Conservation (phyloP, 2,797 vertebrate genomes). For the Clarias laeviceps region DNA sequence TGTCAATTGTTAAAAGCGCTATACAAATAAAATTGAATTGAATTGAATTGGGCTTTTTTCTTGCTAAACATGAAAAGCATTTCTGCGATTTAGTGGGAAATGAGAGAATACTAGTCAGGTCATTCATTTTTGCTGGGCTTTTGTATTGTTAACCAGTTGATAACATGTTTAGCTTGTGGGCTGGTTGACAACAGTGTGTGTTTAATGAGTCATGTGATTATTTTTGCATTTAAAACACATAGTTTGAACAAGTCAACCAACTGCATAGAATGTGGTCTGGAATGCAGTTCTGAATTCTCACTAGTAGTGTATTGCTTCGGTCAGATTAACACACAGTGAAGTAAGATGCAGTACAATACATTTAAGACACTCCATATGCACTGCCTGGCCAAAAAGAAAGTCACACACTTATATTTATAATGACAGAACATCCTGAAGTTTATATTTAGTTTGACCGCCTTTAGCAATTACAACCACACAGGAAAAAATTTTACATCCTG, state of each 20-base stretch:
- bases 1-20: no score
- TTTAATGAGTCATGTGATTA: neutral
- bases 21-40: no score
- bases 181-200: neutral
- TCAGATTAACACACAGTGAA: neutral
- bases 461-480: neutral
- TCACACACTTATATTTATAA: no score
- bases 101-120: neutral
- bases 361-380: neutral
- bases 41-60: neutral
- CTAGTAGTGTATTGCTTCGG: neutral
- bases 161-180: neutral
- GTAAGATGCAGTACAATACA: neutral
- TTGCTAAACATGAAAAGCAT: neutral
- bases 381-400: no score
- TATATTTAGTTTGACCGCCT: no score
- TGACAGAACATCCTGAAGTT: no score
- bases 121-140: neutral
- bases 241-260: neutral
- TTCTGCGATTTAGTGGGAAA: neutral
- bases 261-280: neutral
- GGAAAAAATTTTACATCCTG: neutral
- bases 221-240: neutral
- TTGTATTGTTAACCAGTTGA: neutral
- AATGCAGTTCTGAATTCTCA: neutral